These are phyloP conservation scores for Branchinecta sandiegonensis DNA, from an alignment of 2,888 invertebrate genomes.

Conservation along the genomic window DNA sequence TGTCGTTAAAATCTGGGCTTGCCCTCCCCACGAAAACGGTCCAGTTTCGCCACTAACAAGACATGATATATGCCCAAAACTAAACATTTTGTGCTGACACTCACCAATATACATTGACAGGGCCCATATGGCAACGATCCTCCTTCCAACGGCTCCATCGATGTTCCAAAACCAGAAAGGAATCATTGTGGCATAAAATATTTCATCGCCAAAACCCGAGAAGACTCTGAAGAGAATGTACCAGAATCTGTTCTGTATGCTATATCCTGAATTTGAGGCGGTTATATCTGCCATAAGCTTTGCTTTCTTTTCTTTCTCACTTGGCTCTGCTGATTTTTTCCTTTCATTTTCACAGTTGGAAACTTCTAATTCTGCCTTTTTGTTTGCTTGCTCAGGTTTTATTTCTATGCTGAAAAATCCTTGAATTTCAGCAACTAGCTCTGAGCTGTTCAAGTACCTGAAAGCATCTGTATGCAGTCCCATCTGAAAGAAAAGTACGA, in stretches of 20 bases:
- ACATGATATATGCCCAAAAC: too few relatives aligned
- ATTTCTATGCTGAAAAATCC: background rate
- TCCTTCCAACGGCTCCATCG: slow-evolving; percentile 67
- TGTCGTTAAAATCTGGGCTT: too few relatives aligned
- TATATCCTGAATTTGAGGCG: slow-evolving; percentile 7
- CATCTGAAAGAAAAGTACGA: background rate
- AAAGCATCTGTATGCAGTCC: background rate
- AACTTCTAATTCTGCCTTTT: background rate
- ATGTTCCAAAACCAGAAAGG: slow-evolving; percentile 92
- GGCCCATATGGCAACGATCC: slow-evolving; percentile 68
- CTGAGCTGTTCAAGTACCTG: background rate
- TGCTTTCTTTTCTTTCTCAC: background rate
- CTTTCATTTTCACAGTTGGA: background rate
- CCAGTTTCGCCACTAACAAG: too few relatives aligned
- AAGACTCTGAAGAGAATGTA: slow-evolving; percentile 71
- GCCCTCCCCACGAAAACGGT: too few relatives aligned
- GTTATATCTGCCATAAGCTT: background rate
- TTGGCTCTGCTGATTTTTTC: background rate
- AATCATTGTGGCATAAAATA: slow-evolving; percentile 78
- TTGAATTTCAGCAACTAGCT: slow-evolving; percentile 2
- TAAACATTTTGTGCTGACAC: slow-evolving; percentile 21
- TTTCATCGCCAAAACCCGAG: slow-evolving; percentile 74
- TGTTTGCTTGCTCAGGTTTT: background rate
- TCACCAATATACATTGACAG: slow-evolving; percentile 68
- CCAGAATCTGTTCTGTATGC: slow-evolving; percentile 50